Percentiles rank a stretch among this genome's conserved stretches.
Conservation (phyloP, 2,113 vertebrate species). For the Protomyctophum bolini region DNA sequence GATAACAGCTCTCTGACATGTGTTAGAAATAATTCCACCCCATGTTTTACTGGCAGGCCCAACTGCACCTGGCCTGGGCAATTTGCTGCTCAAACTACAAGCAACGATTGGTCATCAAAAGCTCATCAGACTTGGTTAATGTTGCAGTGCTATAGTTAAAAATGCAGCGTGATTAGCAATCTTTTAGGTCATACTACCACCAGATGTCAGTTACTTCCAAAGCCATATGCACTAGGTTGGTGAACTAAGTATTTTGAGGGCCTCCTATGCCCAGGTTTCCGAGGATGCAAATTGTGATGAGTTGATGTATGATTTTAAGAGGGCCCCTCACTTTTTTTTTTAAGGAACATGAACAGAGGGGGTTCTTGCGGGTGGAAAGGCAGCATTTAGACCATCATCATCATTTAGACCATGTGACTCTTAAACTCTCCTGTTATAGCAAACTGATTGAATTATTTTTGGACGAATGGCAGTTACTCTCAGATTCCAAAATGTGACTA, state of each 20-base stretch:
- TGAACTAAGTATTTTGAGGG: neutral
- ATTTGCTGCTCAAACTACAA: too few relatives aligned
- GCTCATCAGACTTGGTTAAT: too few relatives aligned
- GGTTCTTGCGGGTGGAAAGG: neutral
- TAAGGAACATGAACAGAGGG: too few relatives aligned
- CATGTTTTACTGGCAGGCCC: neutral
- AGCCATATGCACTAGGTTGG: neutral
- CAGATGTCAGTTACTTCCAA: neutral
- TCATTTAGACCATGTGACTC: slow-evolving; percentile 31
- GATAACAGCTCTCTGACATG: too few relatives aligned
- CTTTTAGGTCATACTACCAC: neutral
- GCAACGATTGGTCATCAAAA: too few relatives aligned
- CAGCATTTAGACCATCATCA: neutral
- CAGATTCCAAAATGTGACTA: slow-evolving; percentile 14
- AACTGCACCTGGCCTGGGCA: slow-evolving; percentile 1
- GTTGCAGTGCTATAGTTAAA: too few relatives aligned
- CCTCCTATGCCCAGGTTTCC: too few relatives aligned
- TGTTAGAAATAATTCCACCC: too few relatives aligned
- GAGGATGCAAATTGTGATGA: too few relatives aligned
- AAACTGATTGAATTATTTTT: neutral
- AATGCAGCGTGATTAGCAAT: neutral
- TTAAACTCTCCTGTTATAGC: slow-evolving; percentile 1
- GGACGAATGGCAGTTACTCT: slow-evolving; percentile 4
- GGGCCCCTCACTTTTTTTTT: too few relatives aligned
- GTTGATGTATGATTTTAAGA: too few relatives aligned